Evolutionary conservation across 2,113 vertebrate species (phyloP), one percentile per base, ranked within the genome.

Genomic region (Alligator sinensis): DNA sequence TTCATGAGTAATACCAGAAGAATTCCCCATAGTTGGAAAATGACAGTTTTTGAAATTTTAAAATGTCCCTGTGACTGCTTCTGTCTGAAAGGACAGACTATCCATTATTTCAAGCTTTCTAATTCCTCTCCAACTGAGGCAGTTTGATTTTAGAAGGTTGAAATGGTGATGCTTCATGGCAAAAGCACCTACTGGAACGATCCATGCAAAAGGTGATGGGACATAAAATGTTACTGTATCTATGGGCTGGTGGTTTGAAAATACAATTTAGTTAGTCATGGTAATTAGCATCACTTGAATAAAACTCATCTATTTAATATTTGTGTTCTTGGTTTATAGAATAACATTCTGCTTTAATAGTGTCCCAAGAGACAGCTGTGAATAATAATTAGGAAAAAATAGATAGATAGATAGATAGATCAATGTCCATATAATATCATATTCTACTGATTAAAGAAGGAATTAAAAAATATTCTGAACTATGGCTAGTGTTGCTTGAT

Each of bases 231-330:
- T 27, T 63, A 3, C n/a, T 38, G 61, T 25, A 47, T 91, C 57
- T 63, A 28, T 30, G 87, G 95, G 82, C 86, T 96, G 89, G 88
- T 96, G 80, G 68, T 91, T 96, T 97, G 90, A 96, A 96, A 92
- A 94, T 72, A 81, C 30, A 91, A 78, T 93, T 96, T 93, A 0
- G 2, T 95, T 96, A 84, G 82, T 95, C 0, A 1, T 86, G 87
- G 86, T 92, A 95, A 97, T 97, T 97, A 97, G 91, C 95, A 95
- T 96, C 93, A 96, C 94, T 95, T 95, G 93, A 95, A 89, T 96
- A 92, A 97, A 76, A 94, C 57, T 90, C 70, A 84, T 92, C 91
- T 94, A 95, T 96, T 94, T 95, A 94, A 90, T 94, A 93, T 82
- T 96, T 91, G 82, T 90, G 78, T 85, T 84, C 75, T 94, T 6